Evolutionary conservation across 2,113 vertebrate species (phyloP).

Genomic region (Galemys pyrenaicus): DNA sequence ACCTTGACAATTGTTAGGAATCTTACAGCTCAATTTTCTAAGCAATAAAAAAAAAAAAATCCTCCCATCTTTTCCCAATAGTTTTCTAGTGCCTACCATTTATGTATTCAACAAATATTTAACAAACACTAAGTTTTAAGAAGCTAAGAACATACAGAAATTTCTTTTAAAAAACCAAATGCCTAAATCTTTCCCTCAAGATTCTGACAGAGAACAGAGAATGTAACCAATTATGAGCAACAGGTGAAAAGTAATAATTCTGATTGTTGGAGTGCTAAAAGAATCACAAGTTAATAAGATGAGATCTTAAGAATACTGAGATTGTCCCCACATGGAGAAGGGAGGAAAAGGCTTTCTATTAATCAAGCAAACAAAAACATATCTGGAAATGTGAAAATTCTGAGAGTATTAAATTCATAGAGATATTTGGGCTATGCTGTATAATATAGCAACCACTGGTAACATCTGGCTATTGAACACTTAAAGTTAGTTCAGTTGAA

Average conservation of each 20-base stretch:
- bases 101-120: not conserved
- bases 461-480: not conserved
- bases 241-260: not conserved
- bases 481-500: not conserved
- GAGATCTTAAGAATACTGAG: not conserved
- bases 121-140: conserved; percentile 1
- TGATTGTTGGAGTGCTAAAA: not conserved
- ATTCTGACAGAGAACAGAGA: not conserved
- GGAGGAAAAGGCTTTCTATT: not conserved
- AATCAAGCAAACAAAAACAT: not conserved
- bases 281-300: not conserved
- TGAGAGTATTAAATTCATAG: not conserved
- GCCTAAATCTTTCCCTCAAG: not conserved
- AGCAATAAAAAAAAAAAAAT: not conserved
- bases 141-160: not conserved
- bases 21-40: conserved; percentile 27
- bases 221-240: not conserved
- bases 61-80: not conserved
- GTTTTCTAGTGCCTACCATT: not conserved
- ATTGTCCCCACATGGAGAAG: not conserved
- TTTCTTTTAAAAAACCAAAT: not conserved
- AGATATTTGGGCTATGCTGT: not conserved
- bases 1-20: not conserved
- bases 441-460: not conserved
- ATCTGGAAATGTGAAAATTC: not conserved